Percentiles rank a stretch among this genome's conserved stretches.
These are phyloP conservation scores for Sebastes diploproa DNA, from an alignment of 2,797 vertebrate genomes.

Conservation along the genomic window DNA sequence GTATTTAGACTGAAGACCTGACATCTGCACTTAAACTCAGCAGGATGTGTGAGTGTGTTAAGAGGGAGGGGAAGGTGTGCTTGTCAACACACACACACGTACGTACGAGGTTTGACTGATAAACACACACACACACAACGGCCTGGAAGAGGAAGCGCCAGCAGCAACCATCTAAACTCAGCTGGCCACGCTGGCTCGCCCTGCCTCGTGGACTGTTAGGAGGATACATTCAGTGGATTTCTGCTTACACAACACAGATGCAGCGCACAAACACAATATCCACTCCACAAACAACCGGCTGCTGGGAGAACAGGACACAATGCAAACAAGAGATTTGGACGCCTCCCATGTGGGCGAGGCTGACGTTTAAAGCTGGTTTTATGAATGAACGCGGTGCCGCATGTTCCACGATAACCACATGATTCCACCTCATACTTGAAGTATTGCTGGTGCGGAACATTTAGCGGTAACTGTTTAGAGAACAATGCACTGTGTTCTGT, in stretches of 20 bases:
- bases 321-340: background rate
- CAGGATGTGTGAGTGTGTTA: constrained; percentile 38
- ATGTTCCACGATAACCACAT: constrained; percentile 9
- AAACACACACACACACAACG: background rate
- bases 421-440: constrained; percentile 2
- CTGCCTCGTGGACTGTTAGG: constrained; percentile 88
- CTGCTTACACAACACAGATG: constrained; percentile 68
- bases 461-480: background rate
- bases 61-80: constrained; percentile 36
- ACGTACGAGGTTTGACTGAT: background rate
- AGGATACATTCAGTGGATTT: constrained; percentile 92
- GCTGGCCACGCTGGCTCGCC: constrained; percentile 83
- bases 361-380: constrained; percentile 3
- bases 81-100: background rate
- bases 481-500: background rate
- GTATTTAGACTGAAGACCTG: constrained; percentile 82
- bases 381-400: background rate
- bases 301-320: constrained; percentile 33
- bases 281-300: constrained; percentile 23
- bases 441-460: constrained; percentile 26
- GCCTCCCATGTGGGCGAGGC: background rate
- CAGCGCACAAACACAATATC: constrained; percentile 66
- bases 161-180: constrained; percentile 80
- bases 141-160: constrained; percentile 57
- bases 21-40: constrained; percentile 73